Conservation (phyloP, 2,888 invertebrate genomes). For the Mactromeris polynyma region DNA sequence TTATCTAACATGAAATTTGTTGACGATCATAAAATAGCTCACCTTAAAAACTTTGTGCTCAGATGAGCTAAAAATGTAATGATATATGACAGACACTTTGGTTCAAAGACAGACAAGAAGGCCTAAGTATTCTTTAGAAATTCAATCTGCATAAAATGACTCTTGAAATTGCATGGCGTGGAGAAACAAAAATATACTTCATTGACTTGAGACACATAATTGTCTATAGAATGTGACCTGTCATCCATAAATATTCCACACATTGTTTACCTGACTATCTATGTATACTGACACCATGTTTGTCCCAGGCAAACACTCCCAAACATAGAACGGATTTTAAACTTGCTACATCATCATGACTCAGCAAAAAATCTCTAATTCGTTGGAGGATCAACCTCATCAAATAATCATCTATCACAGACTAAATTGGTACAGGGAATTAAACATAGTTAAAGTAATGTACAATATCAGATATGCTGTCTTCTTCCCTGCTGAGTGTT, state of each 20-base stretch:
- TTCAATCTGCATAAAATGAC: background rate
- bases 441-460: background rate
- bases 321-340: background rate
- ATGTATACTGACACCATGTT: background rate
- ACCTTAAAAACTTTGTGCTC: too few relatives aligned
- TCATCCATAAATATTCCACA: background rate
- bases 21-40: too few relatives aligned
- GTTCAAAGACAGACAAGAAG: background rate
- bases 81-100: background rate
- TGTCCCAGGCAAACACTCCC: background rate
- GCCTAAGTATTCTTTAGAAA: background rate
- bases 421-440: background rate
- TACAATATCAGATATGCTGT: background rate
- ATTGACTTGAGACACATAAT: background rate
- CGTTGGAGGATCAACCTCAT: background rate
- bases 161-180: too few relatives aligned
- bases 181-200: too few relatives aligned
- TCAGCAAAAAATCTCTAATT: background rate
- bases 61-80: too few relatives aligned
- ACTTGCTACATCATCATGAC: background rate
- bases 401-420: background rate
- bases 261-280: background rate
- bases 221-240: background rate
- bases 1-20: too few relatives aligned
- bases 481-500: background rate